Percentiles rank a stretch among this genome's conserved stretches.
These are phyloP conservation scores for Ecliptopera silaceata DNA, from an alignment of 2,888 invertebrate species.

Conservation along the genomic window DNA sequence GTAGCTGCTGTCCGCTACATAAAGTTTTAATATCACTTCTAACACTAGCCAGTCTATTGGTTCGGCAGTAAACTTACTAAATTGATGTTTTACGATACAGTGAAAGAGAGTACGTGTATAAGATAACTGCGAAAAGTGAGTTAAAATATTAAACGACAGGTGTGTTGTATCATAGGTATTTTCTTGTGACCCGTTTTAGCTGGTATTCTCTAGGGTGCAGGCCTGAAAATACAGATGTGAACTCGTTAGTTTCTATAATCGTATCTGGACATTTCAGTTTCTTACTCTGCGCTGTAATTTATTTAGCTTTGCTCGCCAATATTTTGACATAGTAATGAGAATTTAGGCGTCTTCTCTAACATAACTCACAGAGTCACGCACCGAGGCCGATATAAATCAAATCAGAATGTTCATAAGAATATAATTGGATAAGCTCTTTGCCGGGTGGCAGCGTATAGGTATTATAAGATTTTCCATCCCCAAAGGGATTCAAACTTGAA, in stretches of 20 bases:
- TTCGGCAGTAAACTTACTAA: no score
- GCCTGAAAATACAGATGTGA: no score
- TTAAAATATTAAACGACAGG: no score
- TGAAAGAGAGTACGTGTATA: no score
- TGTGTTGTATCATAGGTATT: no score
- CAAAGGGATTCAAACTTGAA: constrained; percentile 21
- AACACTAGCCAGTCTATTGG: no score
- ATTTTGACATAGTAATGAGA: constrained; percentile 47
- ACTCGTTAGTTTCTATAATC: no score
- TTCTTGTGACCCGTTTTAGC: no score
- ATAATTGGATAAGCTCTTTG: constrained; percentile 50
- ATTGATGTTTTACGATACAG: no score
- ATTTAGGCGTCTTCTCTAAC: constrained; percentile 38
- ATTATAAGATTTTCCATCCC: constrained; percentile 13
- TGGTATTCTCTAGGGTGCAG: no score
- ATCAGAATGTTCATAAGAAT: constrained; percentile 51
- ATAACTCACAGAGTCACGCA: constrained; percentile 48
- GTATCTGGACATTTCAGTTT: no score
- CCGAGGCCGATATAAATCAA: constrained; percentile 46
- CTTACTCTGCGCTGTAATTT: constrained; percentile 7
- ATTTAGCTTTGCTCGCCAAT: constrained; percentile 38
- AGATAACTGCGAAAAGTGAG: no score
- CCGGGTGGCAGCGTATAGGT: constrained; percentile 12
- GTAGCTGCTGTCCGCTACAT: not conserved
- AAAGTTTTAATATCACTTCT: not conserved